These are phyloP conservation scores for Ichneumoninae sp. DNA, from an alignment of 2,888 invertebrate genomes.

Conservation along the genomic window DNA sequence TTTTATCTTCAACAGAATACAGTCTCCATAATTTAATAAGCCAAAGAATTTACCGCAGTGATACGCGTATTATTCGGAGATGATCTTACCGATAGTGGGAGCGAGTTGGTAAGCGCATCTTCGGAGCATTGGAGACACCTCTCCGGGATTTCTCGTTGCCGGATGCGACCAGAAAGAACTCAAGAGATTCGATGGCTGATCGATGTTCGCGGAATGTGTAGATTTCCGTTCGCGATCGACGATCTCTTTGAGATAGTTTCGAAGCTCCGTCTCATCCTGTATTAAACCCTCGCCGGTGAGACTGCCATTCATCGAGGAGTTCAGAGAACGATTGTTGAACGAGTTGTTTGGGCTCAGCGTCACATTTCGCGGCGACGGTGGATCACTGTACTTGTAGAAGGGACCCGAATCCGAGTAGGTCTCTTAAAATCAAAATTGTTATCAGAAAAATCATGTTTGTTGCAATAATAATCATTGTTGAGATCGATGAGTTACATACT, in stretches of 20 bases:
- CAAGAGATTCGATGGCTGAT: constrained; percentile 85
- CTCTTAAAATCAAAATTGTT: constrained; percentile 68
- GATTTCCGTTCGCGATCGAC: constrained; percentile 77
- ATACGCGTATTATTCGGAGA: constrained; percentile 33
- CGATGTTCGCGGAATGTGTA: constrained; percentile 77
- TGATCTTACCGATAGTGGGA: constrained; percentile 84
- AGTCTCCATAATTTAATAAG: not conserved
- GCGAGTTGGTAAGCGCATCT: constrained; percentile 87
- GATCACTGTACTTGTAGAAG: constrained; percentile 76
- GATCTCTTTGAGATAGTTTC: constrained; percentile 79
- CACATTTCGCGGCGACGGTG: constrained; percentile 73
- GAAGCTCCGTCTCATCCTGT: constrained; percentile 78
- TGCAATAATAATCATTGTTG: not conserved
- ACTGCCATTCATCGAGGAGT: constrained; percentile 76
- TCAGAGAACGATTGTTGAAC: constrained; percentile 75
- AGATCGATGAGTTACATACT: constrained; percentile 69
- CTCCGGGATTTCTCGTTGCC: constrained; percentile 85
- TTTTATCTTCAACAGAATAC: constrained; percentile 74
- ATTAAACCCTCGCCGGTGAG: constrained; percentile 80
- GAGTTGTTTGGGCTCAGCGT: constrained; percentile 75
- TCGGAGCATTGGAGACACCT: constrained; percentile 85
- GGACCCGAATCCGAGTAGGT: constrained; percentile 75
- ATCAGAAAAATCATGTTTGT: not conserved
- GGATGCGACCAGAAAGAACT: constrained; percentile 87
- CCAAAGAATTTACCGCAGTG: not conserved